Evolutionary conservation across 2,888 invertebrate species (phyloP).

Genomic region (Neelides folsomi): DNA sequence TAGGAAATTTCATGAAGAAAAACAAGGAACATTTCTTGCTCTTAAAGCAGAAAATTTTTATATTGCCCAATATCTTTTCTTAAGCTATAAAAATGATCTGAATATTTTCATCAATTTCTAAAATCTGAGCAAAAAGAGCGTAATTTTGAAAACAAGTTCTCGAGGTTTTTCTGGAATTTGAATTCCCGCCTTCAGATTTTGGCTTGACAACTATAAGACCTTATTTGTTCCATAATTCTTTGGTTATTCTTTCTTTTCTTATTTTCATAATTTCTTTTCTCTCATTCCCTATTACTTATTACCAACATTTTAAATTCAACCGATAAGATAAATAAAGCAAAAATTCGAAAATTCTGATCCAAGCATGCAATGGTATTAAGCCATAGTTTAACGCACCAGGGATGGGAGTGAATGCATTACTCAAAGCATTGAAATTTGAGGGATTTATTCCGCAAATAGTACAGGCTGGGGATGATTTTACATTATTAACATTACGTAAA

Average conservation of each 20-base stretch:
- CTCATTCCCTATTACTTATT: not conserved
- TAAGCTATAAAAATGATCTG: no score
- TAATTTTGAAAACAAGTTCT: slow-evolving; percentile 4
- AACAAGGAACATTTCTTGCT: no score
- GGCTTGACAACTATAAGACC: slow-evolving; percentile 8
- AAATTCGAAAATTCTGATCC: slow-evolving; percentile 10
- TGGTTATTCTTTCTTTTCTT: slow-evolving; percentile 2
- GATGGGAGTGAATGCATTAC: not conserved
- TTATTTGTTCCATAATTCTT: not conserved
- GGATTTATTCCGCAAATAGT: slow-evolving; percentile 9
- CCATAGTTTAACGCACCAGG: not conserved
- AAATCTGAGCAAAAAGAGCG: slow-evolving; percentile 6
- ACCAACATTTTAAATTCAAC: slow-evolving; percentile 2
- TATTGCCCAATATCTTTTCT: no score
- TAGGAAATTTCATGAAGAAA: no score
- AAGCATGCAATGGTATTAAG: slow-evolving; percentile 6
- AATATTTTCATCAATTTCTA: slow-evolving; percentile 5
- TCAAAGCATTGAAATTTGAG: slow-evolving; percentile 4
- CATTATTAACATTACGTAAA: slow-evolving; percentile 1
- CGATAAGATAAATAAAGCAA: slow-evolving; percentile 8
- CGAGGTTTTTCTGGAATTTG: slow-evolving; percentile 17
- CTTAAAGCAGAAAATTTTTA: no score
- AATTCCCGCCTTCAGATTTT: slow-evolving; percentile 7
- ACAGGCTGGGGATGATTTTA: slow-evolving; percentile 4
- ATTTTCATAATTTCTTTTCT: not conserved